Evolutionary conservation across 2,113 vertebrate genomes (phyloP), one percentile per base, ranked within the genome.

Genomic region (Osmerus mordax): DNA sequence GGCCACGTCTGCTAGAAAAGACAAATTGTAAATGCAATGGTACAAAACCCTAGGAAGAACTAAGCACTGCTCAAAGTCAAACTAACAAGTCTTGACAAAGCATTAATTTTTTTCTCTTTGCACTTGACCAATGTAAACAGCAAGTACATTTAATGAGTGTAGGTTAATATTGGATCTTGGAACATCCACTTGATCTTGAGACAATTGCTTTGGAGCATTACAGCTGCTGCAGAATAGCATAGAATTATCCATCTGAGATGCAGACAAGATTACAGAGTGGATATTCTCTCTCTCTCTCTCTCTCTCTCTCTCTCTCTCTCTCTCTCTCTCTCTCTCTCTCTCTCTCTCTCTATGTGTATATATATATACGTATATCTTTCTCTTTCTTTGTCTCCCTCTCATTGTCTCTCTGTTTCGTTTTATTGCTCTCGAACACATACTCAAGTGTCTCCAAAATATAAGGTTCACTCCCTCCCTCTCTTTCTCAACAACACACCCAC

Each of bases 11-110:
- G 4, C 55, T 7, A 19, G n/a, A 56, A 18, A 19, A 56, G 55
- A 16, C 3, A 56, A 16, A 56, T 29, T 51, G 32, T 69, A 75
- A 70, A 83, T 70, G 74, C 68, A 79, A 66, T 75, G 32, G 73
- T 74, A 75, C 19, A 72, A 72, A 63, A 63, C 73, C 70, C 77
- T 78, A 75, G 47, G 28, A 79, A 78, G 77, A 83, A 80, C 77
- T 67, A 61, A 77, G 55, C 47, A 18, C 32, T 62, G 65, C 75
- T 78, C 73, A 71, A 80, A 75, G 76, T 83, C 69, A 77, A 63
- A 19, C 56, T 21, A 67, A 52, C 16, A 21, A 64, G 78, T 80
- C 60, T 72, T 60, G 53, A 71, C 70, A 36, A 32, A 11, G 16
- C 11, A 36, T 64, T 7, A n/a, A 14, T 47, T 67, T 23, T 29